Evolutionary conservation across 1,140 invertebrate genomes (phyloP), one percentile per base, ranked within the genome.

Genomic region (Melanaphis sacchari): DNA sequence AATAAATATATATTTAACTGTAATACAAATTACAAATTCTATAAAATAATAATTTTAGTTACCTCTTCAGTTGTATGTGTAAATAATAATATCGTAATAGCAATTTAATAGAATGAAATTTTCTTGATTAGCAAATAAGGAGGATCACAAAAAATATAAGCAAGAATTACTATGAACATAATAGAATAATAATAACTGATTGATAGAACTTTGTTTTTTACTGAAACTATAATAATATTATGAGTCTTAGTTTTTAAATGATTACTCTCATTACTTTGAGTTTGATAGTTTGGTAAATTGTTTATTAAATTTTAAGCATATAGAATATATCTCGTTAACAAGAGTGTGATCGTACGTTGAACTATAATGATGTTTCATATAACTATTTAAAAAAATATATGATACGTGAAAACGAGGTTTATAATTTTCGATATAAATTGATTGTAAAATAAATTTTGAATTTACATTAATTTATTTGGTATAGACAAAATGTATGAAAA

Each of bases 81-180:
- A 31, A 59, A n/a, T n/a, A 4, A 76, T 18, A 76, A n/a, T 76
- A 76, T 15, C 6, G 15, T 76, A n/a, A 66, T 76, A n/a, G n/a
- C 31, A 31, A 66, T 15, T 66, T 6, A 76, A 76, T 76, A 76
- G 18, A n/a, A 31, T 18, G 21, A 11, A 18, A 4, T n/a, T 76
- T 76, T 66, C n/a, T 76, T n/a, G 5, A 36, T 76, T n/a, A 36
- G 6, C 15, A 15, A 76, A n/a, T n/a, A 1, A n/a, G 15, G 15
- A n/a, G 0, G 31, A n/a, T 1, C 24, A n/a, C 11, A n/a, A 15
- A 66, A 6, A 21, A 18, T 11, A 31, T 76, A 76, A 76, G n/a
- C 0, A 76, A n/a, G n/a, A 6, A n/a, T n/a, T 31, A 66, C 59
- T 1, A 4, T 15, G 11, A 66, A n/a, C 2, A 0, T 31, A n/a